Base-by-base conservation (phyloP, 2,113 vertebrate genomes). In the Cariama cristata region DNA sequence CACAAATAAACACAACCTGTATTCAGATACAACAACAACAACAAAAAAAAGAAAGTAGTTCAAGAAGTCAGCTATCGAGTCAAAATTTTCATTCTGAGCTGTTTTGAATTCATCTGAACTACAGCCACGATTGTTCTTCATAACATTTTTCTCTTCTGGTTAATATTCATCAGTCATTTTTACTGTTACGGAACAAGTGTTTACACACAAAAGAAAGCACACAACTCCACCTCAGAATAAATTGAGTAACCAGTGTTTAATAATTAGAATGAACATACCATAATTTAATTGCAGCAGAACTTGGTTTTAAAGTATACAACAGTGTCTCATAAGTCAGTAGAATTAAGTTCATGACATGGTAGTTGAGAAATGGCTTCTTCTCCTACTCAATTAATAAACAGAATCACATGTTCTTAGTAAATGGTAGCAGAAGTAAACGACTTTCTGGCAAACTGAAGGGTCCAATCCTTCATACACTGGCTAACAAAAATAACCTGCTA, bases 271-370 rank as follows among this genome's bases (percentile, higher is more conserved):
- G 58, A 96, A 93, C 58, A 91, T 59, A 68, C n/a, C n/a, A 79
- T 72, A 81, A 94, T 33, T 91, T 95, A 94, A 96, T 95, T 96
- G 94, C 94, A 96, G 63, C 38, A 87, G 80, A 95, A 84, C 38
- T 81, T 69, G 35, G 69, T 22, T 87, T 89, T 72, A 63, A 91
- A 90, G 81, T 42, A 69, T 44, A 82, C 49, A 93, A 63, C 26
- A 47, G 9, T 16, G 11, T 67, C 83, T 92, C 82, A 28, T 83
- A 92, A 93, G 52, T 93, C 80, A 81, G 28, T 3, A 47, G 66
- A 93, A 93, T 90, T 84, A 94, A 91, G 77, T 73, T 85, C 53
- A 71, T 72, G 50, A 79, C 77, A 72, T 44, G 4, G 33, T 44
- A 72, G 56, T 90, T 94, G 93, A 95, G 84, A 95, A 97, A 97